Percentiles rank a stretch among this genome's conserved stretches.
phyloP scores from a whole-genome alignment of 2,797 vertebrate species.

The Gorsachius magnificus region DNA sequence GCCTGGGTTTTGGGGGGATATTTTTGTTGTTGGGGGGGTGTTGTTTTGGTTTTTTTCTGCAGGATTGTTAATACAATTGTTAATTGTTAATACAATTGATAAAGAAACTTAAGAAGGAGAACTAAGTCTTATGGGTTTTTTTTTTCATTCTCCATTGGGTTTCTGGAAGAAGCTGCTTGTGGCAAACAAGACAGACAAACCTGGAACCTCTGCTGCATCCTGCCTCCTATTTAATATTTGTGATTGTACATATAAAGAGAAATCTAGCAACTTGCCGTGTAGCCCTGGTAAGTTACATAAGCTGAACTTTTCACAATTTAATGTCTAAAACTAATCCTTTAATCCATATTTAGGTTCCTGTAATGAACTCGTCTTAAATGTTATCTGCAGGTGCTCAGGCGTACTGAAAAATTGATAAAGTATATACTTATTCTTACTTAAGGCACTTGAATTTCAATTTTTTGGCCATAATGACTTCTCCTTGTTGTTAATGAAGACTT shows the following conservation, averaged over 20 bases:
- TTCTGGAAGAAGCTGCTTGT: not conserved
- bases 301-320: not conserved
- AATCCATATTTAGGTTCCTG: conserved; percentile 24
- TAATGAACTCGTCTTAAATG: conserved; percentile 16
- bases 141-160: not conserved
- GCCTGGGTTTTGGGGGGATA: not conserved
- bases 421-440: conserved; percentile 25
- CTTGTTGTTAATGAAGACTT: conserved; percentile 23
- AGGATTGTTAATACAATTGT: not conserved
- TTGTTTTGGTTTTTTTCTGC: not conserved
- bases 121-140: fast-evolving
- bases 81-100: not conserved
- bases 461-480: conserved; percentile 18
- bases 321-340: conserved; percentile 32
- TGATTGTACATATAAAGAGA: not conserved
- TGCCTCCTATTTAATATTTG: not conserved
- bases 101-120: not conserved
- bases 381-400: conserved; percentile 31
- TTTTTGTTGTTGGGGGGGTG: not conserved
- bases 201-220: not conserved
- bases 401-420: conserved; percentile 14
- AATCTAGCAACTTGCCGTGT: not conserved
- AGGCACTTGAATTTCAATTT: not conserved
- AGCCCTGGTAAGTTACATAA: conserved; percentile 1
- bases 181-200: not conserved